Evolutionary conservation across 2,113 vertebrate species (phyloP), one percentile per base, ranked within the genome.

Genomic region (Pithys albifrons): DNA sequence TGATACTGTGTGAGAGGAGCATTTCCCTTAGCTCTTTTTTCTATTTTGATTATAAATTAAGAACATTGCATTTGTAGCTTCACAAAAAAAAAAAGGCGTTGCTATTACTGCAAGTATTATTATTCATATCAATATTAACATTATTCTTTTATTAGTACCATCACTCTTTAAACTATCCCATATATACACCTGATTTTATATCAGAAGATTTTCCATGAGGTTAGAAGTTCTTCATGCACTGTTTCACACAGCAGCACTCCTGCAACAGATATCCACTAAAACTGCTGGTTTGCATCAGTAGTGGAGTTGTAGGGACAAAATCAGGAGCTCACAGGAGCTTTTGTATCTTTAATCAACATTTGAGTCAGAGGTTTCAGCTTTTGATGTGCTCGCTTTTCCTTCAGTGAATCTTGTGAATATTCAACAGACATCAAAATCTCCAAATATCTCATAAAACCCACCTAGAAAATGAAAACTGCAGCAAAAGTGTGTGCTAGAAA

Each of bases 131-230:
- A 51, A 27, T 54, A n/a, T 12, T 33, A 82, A 12, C 41, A 43
- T 41, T 58, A 35, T 33, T 62, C 13, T 57, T 79, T 80, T 10
- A n/a, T 15, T 41, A 17, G 5, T 59, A 31, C 8, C 10, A 72
- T 37, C 4, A 37, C 10, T n/a, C 24, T 67, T 67, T 73, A 76
- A 71, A 8, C 7, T 75, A 3, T 22, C 14, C 29, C 10, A 41
- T 43, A 10, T 29, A 46, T 24, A 16, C 1, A 33, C 41, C 5
- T 0, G 0, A 46, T 46, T 72, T 83, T 27, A 41, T 3, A n/a
- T 9, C 6, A 51, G 22, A 76, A 55, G 3, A 4, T 4, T 59
- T 85, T 37, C 23, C 14, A 6, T 57, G 35, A 45, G 29, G 1
- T 31, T 74, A 7, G 39, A 81, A 41, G 5, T 62, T 45, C 15